These are phyloP conservation scores for Glandiceps talaboti DNA, from an alignment of 53 echinoderm and acorn worm genomes.

Conservation along the genomic window DNA sequence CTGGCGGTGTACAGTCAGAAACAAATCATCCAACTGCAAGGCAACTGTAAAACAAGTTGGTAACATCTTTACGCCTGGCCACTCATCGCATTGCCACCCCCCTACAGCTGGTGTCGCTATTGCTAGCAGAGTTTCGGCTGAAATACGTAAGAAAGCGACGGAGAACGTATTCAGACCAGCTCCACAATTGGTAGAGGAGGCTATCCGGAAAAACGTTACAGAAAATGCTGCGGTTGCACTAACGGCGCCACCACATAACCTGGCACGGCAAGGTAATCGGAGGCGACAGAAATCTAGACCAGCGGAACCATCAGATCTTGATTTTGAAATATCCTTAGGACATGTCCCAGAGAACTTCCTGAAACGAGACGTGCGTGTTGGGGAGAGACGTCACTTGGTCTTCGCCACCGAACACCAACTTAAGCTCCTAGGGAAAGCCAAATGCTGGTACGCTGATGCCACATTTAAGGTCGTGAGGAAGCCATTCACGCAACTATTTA, in stretches of 20 bases:
- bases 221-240: neutral
- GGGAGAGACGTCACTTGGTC: too few relatives aligned
- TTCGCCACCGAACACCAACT: too few relatives aligned
- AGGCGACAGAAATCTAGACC: too few relatives aligned
- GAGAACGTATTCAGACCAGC: neutral
- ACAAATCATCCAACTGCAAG: neutral
- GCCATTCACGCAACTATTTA: too few relatives aligned
- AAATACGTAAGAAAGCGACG: neutral
- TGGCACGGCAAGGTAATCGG: too few relatives aligned
- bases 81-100: neutral
- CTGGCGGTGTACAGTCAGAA: neutral
- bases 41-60: neutral
- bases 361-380: neutral
- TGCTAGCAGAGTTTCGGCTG: neutral
- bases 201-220: neutral
- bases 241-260: too few relatives aligned
- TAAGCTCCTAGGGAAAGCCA: too few relatives aligned
- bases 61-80: neutral
- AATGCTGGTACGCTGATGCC: too few relatives aligned
- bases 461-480: too few relatives aligned
- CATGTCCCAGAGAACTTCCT: neutral
- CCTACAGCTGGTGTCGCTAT: neutral
- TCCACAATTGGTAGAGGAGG: constrained; percentile 4
- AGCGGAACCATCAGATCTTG: too few relatives aligned
- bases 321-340: neutral